Conservation (phyloP, 2,113 vertebrate genomes). For the Diphyllodes magnificus region DNA sequence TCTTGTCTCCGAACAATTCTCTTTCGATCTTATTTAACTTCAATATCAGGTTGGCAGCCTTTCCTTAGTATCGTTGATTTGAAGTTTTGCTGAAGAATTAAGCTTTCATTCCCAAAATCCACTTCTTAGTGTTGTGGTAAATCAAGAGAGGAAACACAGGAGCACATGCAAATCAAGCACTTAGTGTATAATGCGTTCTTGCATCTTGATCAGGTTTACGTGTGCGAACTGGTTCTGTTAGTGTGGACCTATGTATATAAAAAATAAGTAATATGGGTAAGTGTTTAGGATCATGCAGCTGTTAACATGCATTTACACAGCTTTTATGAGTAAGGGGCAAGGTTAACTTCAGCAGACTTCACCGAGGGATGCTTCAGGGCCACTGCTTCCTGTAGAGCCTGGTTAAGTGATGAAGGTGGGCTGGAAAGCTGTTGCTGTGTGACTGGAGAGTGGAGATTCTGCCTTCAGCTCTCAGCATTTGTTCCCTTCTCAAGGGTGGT, state of each 20-base stretch:
- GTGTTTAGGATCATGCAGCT: neutral
- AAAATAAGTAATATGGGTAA: neutral
- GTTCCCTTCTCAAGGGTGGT: neutral
- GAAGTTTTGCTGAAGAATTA: neutral
- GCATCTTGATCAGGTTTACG: neutral
- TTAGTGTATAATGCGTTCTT: neutral
- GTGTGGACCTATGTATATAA: neutral
- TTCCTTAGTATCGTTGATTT: neutral
- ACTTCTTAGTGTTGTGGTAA: neutral
- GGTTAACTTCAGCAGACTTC: neutral
- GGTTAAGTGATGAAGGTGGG: neutral
- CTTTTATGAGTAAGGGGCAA: neutral
- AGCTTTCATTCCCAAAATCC: neutral
- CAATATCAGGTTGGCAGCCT: neutral
- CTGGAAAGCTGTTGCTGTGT: neutral
- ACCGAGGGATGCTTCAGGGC: accelerated
- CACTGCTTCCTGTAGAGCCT: neutral
- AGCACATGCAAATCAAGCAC: neutral
- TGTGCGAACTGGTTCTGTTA: neutral
- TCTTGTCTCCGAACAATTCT: neutral
- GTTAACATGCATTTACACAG: neutral
- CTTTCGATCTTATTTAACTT: neutral
- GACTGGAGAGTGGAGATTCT: neutral
- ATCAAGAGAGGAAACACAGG: neutral
- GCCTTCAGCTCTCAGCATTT: neutral